Evolutionary conservation across 2,888 invertebrate species (phyloP), one percentile per base, ranked within the genome.

Genomic region (Phania funesta): DNA sequence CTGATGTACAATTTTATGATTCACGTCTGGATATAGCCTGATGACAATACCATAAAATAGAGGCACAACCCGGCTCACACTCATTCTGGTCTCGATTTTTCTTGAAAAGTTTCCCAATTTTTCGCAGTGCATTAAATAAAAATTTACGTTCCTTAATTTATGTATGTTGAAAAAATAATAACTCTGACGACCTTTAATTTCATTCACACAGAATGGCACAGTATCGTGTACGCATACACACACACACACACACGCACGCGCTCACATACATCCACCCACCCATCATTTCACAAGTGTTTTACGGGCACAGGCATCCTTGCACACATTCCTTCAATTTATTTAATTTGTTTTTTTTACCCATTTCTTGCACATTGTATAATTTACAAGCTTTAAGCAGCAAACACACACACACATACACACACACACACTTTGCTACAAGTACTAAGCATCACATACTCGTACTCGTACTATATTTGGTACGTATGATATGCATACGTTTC

Each of bases 401-500:
- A 58, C 48, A 65, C 56, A 67, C 35, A 48, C 32, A 46, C 29
- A 20, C 32, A 29, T 48, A 13, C 64, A 32, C 46, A 8, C 32
- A 29, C 2, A 65, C 46, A 44, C 52, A 73, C 3, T 52, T 9
- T n/a, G 4, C 8, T 32, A 24, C 6, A 38, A 38, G 64, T 8
- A 8, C 18, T 9, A n/a, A n/a, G n/a, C n/a, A 22, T 35, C 18
- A 18, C 11, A 46, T 50, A 68, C 62, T 22, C n/a, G 2, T 52
- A 58, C 35, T 18, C 7, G 18, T 65, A n/a, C 38, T 41, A 38
- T 52, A 46, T 67, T 50, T 73, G 50, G 26, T 74, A 78, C 41
- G 75, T 83, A 77, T 67, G 64, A 60, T 68, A 80, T 80, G 78
- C 84, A 80, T 77, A 81, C 80, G 80, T 82, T 80, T 83, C 77